A percentile compares a stretch with the other conserved stretches of the same genome.
These are phyloP conservation scores for Thalassaphorura encarpata DNA, from an alignment of 1,140 invertebrate genomes.

Conservation along the genomic window DNA sequence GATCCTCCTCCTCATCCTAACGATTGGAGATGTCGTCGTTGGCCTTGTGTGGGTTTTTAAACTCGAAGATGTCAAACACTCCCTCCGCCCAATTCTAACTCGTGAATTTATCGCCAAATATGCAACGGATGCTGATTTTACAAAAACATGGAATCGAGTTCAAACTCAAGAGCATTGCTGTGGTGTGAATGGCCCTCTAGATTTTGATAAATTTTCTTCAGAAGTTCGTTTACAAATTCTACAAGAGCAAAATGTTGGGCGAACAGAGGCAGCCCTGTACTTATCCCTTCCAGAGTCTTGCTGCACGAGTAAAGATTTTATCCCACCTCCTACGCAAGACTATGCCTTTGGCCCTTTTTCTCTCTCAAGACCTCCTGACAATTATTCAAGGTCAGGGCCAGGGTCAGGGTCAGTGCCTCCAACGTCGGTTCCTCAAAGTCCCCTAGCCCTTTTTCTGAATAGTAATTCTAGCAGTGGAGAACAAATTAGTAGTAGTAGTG, in stretches of 20 bases:
- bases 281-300: slow-evolving; percentile 24
- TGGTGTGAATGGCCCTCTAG: slow-evolving; percentile 57
- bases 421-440: no score
- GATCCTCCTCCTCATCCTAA: slow-evolving; percentile 63
- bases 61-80: slow-evolving; percentile 56
- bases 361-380: no score
- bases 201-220: slow-evolving; percentile 43
- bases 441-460: no score
- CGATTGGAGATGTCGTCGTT: slow-evolving; percentile 70
- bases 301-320: no score
- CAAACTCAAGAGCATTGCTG: slow-evolving; percentile 48
- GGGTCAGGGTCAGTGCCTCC: no score
- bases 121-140: slow-evolving; percentile 23
- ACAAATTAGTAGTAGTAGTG: no score
- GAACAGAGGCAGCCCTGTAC: not conserved
- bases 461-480: no score
- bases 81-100: slow-evolving; percentile 56
- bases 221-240: not conserved
- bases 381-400: no score
- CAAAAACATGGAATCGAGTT: slow-evolving; percentile 22
- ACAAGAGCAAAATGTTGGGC: not conserved
- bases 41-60: slow-evolving; percentile 75
- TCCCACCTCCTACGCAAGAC: no score
- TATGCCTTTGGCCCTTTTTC: no score
- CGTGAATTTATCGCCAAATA: slow-evolving; percentile 24